A percentile compares a stretch with the other conserved stretches of the same genome.
Evolutionary conservation across 2,113 vertebrate genomes (phyloP).

Genomic region (Lucifuga dentata): DNA sequence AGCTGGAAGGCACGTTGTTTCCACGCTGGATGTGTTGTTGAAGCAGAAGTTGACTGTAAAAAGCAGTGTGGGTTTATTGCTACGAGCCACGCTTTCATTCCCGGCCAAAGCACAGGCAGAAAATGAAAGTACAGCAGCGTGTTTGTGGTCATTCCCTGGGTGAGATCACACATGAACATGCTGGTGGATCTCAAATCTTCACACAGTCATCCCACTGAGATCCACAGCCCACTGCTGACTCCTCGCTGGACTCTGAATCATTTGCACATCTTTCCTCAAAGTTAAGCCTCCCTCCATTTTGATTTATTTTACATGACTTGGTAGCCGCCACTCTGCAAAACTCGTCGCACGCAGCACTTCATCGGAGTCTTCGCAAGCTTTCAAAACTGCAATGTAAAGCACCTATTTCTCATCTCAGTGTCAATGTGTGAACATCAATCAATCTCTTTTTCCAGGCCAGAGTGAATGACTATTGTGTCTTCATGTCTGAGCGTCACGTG

Average conservation of each 20-base stretch:
- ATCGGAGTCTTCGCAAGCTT: slow-evolving; percentile 1
- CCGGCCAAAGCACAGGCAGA: slow-evolving; percentile 61
- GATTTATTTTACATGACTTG: slow-evolving; percentile 58
- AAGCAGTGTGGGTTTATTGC: slow-evolving; percentile 68
- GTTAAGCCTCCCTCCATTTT: slow-evolving; percentile 15
- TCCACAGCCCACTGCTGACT: slow-evolving; percentile 34
- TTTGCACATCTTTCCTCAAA: slow-evolving; percentile 62
- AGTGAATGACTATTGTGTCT: slow-evolving; percentile 50
- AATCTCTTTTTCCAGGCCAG: slow-evolving; percentile 24
- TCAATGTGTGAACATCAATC: slow-evolving; percentile 52
- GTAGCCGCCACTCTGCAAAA: slow-evolving; percentile 37
- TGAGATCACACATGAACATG: slow-evolving; percentile 64
- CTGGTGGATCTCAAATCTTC: slow-evolving; percentile 36
- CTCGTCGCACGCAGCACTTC: slow-evolving; percentile 27
- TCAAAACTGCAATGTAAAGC: slow-evolving; percentile 9
- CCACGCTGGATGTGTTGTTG: slow-evolving; percentile 44
- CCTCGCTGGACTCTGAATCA: slow-evolving; percentile 41
- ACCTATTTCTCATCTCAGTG: slow-evolving; percentile 30
- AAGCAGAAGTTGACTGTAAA: slow-evolving; percentile 50
- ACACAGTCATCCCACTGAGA: slow-evolving; percentile 54
- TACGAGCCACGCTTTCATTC: slow-evolving; percentile 72
- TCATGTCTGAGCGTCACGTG: slow-evolving; percentile 28
- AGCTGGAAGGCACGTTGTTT: slow-evolving; percentile 46
- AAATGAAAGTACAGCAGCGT: slow-evolving; percentile 64
- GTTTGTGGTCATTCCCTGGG: slow-evolving; percentile 72